phyloP scores from a whole-genome alignment of 1,140 invertebrate species.

The Arctopsyche grandis region DNA sequence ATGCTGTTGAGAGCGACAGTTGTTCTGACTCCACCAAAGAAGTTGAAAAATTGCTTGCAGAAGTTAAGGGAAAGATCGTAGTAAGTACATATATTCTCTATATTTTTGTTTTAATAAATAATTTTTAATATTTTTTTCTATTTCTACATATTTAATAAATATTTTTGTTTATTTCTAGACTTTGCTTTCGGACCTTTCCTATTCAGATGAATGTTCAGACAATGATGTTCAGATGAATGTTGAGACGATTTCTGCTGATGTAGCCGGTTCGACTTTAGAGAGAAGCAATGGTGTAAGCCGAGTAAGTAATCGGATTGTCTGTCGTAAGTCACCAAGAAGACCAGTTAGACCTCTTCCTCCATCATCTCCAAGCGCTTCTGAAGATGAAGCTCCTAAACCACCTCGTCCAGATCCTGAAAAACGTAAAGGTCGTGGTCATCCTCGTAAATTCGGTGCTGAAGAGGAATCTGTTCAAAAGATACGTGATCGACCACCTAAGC shows the following conservation, averaged over 20 bases:
- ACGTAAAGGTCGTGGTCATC: conserved; percentile 43
- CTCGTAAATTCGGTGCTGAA: conserved; percentile 42
- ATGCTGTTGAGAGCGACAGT: conserved; percentile 58
- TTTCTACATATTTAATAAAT: conserved; percentile 11
- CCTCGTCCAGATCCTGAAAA: conserved; percentile 36
- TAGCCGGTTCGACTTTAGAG: conserved; percentile 32
- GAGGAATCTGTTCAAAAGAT: conserved; percentile 48
- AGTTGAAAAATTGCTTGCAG: conserved; percentile 63
- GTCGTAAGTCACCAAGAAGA: conserved; percentile 37
- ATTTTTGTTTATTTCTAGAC: conserved; percentile 39
- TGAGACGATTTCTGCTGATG: not conserved
- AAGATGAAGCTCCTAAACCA: conserved; percentile 48
- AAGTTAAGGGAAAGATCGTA: conserved; percentile 62
- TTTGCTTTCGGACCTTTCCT: conserved; percentile 43
- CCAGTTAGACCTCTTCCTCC: conserved; percentile 42
- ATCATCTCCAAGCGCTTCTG: conserved; percentile 47
- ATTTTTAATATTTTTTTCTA: not conserved
- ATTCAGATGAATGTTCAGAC: conserved; percentile 36
- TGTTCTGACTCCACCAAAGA: conserved; percentile 63
- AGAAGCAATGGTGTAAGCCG: not conserved
- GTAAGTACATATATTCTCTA: not conserved
- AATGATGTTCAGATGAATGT: too few relatives aligned
- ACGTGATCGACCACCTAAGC: conserved; percentile 61
- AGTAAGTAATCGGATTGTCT: not conserved
- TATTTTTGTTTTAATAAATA: too few relatives aligned